phyloP scores from a whole-genome alignment of 1,140 invertebrate species.

The Atta colombica region DNA sequence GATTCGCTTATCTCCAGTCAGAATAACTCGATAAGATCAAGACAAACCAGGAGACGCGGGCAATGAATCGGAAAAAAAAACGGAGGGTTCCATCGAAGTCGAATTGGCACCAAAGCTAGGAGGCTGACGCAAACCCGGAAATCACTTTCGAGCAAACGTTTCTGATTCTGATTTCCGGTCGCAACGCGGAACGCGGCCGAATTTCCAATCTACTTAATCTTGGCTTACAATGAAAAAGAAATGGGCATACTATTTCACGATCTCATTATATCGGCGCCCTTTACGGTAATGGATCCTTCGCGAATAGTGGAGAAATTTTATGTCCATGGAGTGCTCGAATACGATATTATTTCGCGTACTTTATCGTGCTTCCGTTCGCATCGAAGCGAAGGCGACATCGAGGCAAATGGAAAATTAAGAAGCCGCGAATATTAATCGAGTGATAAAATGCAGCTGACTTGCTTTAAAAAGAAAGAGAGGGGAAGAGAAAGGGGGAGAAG shows the following conservation, averaged over 20 bases:
- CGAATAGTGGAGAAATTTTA: not conserved
- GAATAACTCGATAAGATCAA: slow-evolving; percentile 61
- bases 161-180: slow-evolving; percentile 63
- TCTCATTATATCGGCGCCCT: not conserved
- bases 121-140: slow-evolving; percentile 34
- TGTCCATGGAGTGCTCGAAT: not conserved
- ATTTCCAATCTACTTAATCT: slow-evolving; percentile 63
- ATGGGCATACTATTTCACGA: slow-evolving; percentile 38
- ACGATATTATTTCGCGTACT: slow-evolving; percentile 20
- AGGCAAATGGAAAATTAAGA: slow-evolving; percentile 25
- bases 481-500: too few relatives aligned
- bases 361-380: not conserved
- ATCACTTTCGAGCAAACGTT: slow-evolving; percentile 57
- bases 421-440: slow-evolving; percentile 39
- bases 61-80: slow-evolving; percentile 50
- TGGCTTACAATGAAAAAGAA: not conserved
- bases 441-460: not conserved
- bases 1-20: slow-evolving; percentile 34
- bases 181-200: slow-evolving; percentile 28
- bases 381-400: not conserved
- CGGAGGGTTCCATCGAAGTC: not conserved
- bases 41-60: slow-evolving; percentile 35
- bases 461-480: not conserved
- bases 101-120: slow-evolving; percentile 51
- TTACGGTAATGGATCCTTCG: slow-evolving; percentile 16